phyloP scores from a whole-genome alignment of 1,140 invertebrate genomes.

The Antheraea mylitta region DNA sequence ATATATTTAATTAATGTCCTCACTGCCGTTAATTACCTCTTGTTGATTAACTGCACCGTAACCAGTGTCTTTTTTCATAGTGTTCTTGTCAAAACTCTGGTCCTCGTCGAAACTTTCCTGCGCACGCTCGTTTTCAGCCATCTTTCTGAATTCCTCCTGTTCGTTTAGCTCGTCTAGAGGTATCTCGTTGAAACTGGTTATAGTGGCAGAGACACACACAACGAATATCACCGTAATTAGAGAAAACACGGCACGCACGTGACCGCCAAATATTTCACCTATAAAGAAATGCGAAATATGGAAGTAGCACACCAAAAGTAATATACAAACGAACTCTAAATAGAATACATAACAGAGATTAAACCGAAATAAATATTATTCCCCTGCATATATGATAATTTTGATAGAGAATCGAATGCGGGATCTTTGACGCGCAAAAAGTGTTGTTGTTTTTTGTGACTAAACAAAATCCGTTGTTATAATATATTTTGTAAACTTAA shows the following conservation, averaged over 20 bases:
- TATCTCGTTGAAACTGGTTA: slow-evolving; percentile 94
- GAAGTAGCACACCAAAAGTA: neutral
- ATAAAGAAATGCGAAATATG: slow-evolving; percentile 30
- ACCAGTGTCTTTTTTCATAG: slow-evolving; percentile 47
- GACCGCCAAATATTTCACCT: slow-evolving; percentile 89
- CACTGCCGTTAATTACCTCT: slow-evolving; percentile 31
- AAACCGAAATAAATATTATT: no score
- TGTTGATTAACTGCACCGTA: slow-evolving; percentile 60
- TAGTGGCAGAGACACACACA: slow-evolving; percentile 87
- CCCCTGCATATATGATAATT: no score
- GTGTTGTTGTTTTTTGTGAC: no score
- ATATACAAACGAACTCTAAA: neutral
- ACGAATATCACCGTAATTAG: slow-evolving; percentile 93
- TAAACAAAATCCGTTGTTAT: no score
- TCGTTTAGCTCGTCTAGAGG: slow-evolving; percentile 81
- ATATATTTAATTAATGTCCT: no score
- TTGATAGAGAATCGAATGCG: no score
- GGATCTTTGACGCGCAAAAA: no score
- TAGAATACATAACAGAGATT: neutral
- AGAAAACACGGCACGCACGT: slow-evolving; percentile 94
- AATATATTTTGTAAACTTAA: no score
- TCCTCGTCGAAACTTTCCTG: slow-evolving; percentile 57
- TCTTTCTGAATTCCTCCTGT: slow-evolving; percentile 57
- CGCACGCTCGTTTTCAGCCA: slow-evolving; percentile 35
- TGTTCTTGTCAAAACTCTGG: slow-evolving; percentile 40